These are phyloP conservation scores for Ochotona princeps DNA, from an alignment of 2,113 vertebrate genomes.

Conservation along the genomic window DNA sequence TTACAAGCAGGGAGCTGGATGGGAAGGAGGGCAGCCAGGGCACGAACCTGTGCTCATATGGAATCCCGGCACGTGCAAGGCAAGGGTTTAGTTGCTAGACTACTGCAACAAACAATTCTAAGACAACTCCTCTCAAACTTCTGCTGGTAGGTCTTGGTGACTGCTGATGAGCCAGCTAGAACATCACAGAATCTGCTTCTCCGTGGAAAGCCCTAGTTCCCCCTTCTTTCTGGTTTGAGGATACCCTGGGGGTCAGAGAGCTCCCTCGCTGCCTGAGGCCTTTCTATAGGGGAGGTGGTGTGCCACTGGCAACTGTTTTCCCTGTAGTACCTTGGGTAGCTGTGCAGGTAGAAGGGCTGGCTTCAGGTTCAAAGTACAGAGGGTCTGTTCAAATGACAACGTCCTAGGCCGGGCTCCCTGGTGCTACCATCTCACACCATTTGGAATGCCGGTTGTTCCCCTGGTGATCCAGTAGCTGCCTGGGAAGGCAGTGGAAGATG, in stretches of 20 bases:
- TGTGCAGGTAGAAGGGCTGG: too few relatives aligned
- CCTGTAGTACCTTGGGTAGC: not conserved
- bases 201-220: not conserved
- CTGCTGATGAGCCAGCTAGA: not conserved
- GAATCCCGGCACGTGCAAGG: too few relatives aligned
- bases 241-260: too few relatives aligned
- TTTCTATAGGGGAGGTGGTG: not conserved
- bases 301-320: not conserved
- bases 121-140: fast-evolving
- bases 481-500: too few relatives aligned
- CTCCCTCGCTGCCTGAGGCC: not conserved
- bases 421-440: not conserved
- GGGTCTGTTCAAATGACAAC: not conserved
- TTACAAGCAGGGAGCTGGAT: too few relatives aligned
- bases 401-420: not conserved
- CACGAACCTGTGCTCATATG: too few relatives aligned
- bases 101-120: not conserved
- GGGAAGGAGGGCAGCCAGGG: too few relatives aligned
- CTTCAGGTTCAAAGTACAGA: not conserved
- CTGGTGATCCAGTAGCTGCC: too few relatives aligned
- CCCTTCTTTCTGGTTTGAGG: not conserved
- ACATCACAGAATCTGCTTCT: not conserved
- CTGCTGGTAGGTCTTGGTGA: not conserved
- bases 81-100: too few relatives aligned
- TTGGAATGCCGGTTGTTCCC: too few relatives aligned